Evolutionary conservation across 1,140 invertebrate genomes (phyloP).

Genomic region (Nilaparvata lugens): DNA sequence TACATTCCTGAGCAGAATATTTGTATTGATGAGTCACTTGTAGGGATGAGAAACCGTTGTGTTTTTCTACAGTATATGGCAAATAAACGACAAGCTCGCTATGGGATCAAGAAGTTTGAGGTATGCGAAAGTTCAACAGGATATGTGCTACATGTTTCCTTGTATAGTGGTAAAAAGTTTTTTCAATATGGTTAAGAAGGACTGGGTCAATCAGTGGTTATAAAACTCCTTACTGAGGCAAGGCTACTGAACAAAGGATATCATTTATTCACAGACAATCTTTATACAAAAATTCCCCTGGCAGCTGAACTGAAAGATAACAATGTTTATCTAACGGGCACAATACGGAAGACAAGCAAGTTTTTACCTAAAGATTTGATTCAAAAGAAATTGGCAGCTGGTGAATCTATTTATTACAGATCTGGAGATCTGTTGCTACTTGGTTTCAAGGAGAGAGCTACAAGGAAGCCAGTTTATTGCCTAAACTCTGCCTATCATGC

Average conservation of each 20-base stretch:
- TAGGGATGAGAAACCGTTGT: constrained; percentile 6
- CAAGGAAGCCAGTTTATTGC: neutral
- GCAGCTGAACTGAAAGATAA: too few relatives aligned
- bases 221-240: too few relatives aligned
- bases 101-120: constrained; percentile 1
- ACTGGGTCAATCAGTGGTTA: too few relatives aligned
- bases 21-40: too few relatives aligned
- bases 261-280: too few relatives aligned
- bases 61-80: neutral
- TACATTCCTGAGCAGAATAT: constrained; percentile 7
- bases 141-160: neutral
- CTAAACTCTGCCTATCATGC: neutral
- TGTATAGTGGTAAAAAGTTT: constrained; percentile 7
- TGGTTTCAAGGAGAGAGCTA: neutral
- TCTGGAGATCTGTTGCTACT: neutral
- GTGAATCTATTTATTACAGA: constrained; percentile 6
- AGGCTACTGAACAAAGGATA: too few relatives aligned
- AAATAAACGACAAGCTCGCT: neutral
- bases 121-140: neutral
- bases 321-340: too few relatives aligned
- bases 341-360: too few relatives aligned
- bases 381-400: too few relatives aligned
- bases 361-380: too few relatives aligned
- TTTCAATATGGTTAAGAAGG: too few relatives aligned
- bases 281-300: too few relatives aligned